Base-by-base conservation (phyloP, 1,140 invertebrate genomes). In the Macrostomum lignano region DNA sequence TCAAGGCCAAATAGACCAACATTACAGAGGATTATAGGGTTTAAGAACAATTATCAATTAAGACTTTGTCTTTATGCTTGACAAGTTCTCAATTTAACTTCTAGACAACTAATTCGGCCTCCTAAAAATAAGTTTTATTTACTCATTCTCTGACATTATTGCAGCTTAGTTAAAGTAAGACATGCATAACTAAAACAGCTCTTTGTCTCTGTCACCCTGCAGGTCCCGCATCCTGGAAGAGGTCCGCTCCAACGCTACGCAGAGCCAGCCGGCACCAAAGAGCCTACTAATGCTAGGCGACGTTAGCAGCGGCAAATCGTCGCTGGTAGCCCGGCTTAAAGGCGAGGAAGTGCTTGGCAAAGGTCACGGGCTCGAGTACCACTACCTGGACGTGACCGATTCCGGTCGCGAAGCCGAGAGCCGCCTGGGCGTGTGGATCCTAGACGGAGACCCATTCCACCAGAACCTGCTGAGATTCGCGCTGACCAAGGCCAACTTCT, bases 391-490 rank as follows among this genome's bases (percentile, higher is more conserved):
- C 63, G 81, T 98, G 34, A 69, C 84, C 52, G 86, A 94, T 66
- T 86, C n/a, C n/a, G n/a, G n/a, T n/a, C n/a, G n/a, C n/a, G n/a
- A 48, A 78, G 86, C 93, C 62, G 73, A 81, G 55, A 79, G 81
- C 25, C 67, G 79, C 44, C 64, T 94, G 38, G 75, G 78, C 48
- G 77, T 88, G 25, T 94, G 81, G 81, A 72, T 91, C 13, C 58
- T 94, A 44, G 86, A 94, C 57, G 88, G 86, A 13, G 82, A 94
- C 62, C 71, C 76, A 38, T 72, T 71, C 30, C 82, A 93, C 53
- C 67, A 70, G 25, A 74, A 84, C 55, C 63, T 96, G 33, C 61
- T 98, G 31, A 72, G 72, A 59, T 94, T 75, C 65, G 79, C 82
- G 11, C 61, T 98, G 31, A 79, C 72, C 40, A 70, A 74, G 51